Conservation (phyloP, 2,113 vertebrate genomes). For the Spea bombifrons region DNA sequence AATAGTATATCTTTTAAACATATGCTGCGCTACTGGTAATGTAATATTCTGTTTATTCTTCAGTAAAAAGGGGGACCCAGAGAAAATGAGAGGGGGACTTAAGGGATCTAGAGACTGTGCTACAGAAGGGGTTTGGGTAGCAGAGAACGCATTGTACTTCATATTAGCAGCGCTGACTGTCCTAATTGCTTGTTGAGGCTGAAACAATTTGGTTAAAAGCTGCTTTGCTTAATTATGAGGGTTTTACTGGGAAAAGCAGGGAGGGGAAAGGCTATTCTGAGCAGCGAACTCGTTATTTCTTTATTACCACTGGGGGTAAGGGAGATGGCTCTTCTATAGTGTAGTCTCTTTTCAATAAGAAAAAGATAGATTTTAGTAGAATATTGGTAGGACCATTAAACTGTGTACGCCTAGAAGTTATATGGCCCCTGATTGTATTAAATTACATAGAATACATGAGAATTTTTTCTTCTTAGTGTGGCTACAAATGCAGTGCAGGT, state of each 20-base stretch:
- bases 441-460: neutral
- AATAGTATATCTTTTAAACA: too few relatives aligned
- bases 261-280: constrained; percentile 21
- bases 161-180: constrained; percentile 64
- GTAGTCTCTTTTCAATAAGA: constrained; percentile 26
- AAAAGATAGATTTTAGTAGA: constrained; percentile 26
- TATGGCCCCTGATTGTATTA: neutral
- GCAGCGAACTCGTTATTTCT: constrained; percentile 48
- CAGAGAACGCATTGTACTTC: constrained; percentile 48
- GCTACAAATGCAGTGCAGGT: neutral
- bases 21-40: too few relatives aligned
- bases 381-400: constrained; percentile 1
- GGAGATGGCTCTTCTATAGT: constrained; percentile 32
- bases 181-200: constrained; percentile 66
- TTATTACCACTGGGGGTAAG: constrained; percentile 52
- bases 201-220: constrained; percentile 67
- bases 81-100: neutral
- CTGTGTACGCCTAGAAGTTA: neutral
- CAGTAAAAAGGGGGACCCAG: neutral
- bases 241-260: constrained; percentile 53
- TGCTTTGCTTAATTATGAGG: constrained; percentile 65
- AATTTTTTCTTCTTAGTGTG: neutral
- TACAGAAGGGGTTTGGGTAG: constrained; percentile 16
- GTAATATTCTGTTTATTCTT: too few relatives aligned
- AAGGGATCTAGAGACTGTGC: constrained; percentile 25